phyloP scores from a whole-genome alignment of 2,888 invertebrate genomes.

The Hydrotaea cyrtoneurina region DNA sequence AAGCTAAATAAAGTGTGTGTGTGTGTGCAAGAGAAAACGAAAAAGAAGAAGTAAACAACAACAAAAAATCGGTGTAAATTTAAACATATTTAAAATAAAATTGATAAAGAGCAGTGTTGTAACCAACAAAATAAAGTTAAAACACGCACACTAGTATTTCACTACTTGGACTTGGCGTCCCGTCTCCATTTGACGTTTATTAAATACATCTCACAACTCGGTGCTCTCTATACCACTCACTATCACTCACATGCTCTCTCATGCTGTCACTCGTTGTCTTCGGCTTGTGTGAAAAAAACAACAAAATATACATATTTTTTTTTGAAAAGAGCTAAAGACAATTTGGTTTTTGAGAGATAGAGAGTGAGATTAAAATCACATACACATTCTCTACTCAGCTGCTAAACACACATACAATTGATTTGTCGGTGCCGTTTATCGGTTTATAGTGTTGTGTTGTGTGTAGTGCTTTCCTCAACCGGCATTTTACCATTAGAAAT shows the following conservation, averaged over 20 bases:
- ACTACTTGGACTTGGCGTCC: slow-evolving; percentile 50
- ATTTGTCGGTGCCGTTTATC: slow-evolving; percentile 16
- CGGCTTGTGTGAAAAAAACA: slow-evolving; percentile 2
- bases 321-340: slow-evolving; percentile 9
- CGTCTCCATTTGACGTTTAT: slow-evolving; percentile 47
- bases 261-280: slow-evolving; percentile 7
- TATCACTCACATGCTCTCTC: slow-evolving; percentile 28
- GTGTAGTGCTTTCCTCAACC: slow-evolving; percentile 46
- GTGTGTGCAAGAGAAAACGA: background rate
- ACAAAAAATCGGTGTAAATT: slow-evolving; percentile 44
- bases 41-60: slow-evolving; percentile 25
- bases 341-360: background rate
- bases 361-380: slow-evolving; percentile 17
- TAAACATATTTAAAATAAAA: slow-evolving; percentile 52
- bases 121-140: slow-evolving; percentile 49
- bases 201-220: slow-evolving; percentile 36
- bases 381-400: slow-evolving; percentile 40
- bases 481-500: slow-evolving; percentile 57
- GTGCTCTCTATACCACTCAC: slow-evolving; percentile 27
- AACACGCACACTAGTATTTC: slow-evolving; percentile 24
- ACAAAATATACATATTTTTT: slow-evolving; percentile 33
- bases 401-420: slow-evolving; percentile 31
- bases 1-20: background rate
- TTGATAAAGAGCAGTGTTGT: slow-evolving; percentile 54
- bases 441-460: slow-evolving; percentile 24